Conservation (phyloP, 2,888 invertebrate genomes). For the Odontomyia ornata region DNA sequence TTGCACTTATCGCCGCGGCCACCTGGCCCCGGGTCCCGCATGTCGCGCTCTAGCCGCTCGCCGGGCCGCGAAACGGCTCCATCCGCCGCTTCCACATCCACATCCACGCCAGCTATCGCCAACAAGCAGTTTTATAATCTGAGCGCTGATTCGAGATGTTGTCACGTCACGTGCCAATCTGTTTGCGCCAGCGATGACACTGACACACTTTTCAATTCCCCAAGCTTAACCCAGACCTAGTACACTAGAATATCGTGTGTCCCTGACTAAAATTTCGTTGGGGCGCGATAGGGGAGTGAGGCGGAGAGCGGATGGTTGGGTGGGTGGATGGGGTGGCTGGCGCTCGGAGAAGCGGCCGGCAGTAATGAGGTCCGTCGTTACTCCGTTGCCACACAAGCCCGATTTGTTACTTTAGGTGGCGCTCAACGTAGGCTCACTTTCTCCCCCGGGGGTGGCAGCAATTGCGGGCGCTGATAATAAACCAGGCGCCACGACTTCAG, state of each 20-base stretch:
- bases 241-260: slow-evolving; percentile 50
- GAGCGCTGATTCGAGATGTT: slow-evolving; percentile 15
- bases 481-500: too few relatives aligned
- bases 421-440: neutral
- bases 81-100: neutral
- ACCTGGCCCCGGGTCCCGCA: too few relatives aligned
- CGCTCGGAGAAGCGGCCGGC: neutral
- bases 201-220: slow-evolving; percentile 50
- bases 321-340: neutral
- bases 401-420: neutral
- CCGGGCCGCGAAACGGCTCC: neutral
- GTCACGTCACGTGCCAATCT: slow-evolving; percentile 30
- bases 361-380: slow-evolving; percentile 17
- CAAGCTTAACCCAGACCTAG: slow-evolving; percentile 51
- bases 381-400: slow-evolving; percentile 22
- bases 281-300: neutral
- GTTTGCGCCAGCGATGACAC: slow-evolving; percentile 47
- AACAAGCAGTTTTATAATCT: slow-evolving; percentile 31
- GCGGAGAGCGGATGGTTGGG: neutral
- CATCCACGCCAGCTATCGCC: neutral
- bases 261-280: slow-evolving; percentile 44
- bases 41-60: neutral
- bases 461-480: too few relatives aligned
- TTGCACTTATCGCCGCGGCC: slow-evolving; percentile 18
- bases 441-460: neutral